Evolutionary conservation across 2,113 vertebrate genomes (phyloP).

Genomic region (Monarcha castaneiventris): DNA sequence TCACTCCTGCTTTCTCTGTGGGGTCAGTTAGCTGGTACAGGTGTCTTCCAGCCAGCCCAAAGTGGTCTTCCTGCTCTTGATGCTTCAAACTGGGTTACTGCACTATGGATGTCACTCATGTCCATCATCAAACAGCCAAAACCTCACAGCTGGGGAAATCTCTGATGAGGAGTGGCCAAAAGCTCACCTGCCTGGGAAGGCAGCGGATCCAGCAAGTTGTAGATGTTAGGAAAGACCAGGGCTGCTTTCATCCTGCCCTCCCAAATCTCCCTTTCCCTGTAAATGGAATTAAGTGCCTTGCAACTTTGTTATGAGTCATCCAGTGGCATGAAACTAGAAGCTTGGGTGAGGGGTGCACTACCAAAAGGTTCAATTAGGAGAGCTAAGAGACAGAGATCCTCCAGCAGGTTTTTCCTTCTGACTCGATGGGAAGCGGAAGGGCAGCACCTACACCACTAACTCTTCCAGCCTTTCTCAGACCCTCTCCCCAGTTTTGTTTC

Average conservation of each 20-base stretch:
- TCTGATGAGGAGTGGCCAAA: not conserved
- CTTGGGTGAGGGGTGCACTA: not conserved
- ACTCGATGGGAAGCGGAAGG: accelerated
- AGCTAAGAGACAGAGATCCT: not conserved
- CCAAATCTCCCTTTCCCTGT: not conserved
- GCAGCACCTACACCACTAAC: not conserved
- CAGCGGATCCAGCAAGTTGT: not conserved
- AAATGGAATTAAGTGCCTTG: not conserved
- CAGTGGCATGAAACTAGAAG: not conserved
- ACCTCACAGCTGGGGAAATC: accelerated
- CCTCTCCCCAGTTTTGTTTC: not conserved
- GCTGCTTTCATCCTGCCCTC: not conserved
- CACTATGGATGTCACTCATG: not conserved
- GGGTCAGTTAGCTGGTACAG: not conserved
- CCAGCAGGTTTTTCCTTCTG: not conserved
- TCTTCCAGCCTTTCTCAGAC: not conserved
- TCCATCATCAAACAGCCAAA: not conserved
- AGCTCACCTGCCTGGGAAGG: not conserved
- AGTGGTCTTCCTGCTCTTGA: not conserved
- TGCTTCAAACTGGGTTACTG: not conserved
- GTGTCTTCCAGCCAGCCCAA: not conserved
- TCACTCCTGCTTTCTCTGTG: accelerated
- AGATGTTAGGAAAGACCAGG: not conserved
- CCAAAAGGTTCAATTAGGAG: not conserved
- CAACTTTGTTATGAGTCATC: not conserved